Conservation (phyloP, 2,113 vertebrate species). For the Ctenodactylus gundi region DNA sequence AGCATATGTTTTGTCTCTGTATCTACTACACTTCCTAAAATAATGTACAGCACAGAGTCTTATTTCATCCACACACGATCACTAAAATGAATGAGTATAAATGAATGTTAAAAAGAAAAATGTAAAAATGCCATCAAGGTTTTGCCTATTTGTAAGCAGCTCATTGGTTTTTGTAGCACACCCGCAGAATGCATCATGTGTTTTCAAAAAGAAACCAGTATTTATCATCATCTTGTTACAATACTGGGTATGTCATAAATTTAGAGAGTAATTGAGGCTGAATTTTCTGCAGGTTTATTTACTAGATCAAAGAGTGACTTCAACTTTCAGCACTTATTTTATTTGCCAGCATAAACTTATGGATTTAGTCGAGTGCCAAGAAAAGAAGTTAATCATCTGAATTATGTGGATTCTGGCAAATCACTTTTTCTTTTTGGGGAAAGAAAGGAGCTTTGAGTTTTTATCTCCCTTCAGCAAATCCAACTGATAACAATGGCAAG, state of each 20-base stretch:
- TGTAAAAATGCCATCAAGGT: conserved; percentile 48
- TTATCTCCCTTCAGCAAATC: conserved; percentile 66
- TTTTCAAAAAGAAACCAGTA: conserved; percentile 64
- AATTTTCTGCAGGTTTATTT: conserved; percentile 81
- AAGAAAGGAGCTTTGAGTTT: conserved; percentile 50
- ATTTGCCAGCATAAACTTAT: conserved; percentile 77
- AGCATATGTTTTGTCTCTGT: background rate
- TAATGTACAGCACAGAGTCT: background rate
- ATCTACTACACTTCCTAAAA: background rate
- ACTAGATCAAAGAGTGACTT: conserved; percentile 82
- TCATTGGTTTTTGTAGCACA: conserved; percentile 59
- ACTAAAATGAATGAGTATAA: background rate
- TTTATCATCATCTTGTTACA: conserved; percentile 77
- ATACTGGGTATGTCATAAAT: conserved; percentile 75
- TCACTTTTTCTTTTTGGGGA: conserved; percentile 31
- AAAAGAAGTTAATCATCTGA: conserved; percentile 76
- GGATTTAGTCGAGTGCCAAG: conserved; percentile 70
- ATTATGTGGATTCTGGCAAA: conserved; percentile 71
- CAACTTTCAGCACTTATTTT: conserved; percentile 70
- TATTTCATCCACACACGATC: background rate
- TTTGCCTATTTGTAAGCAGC: conserved; percentile 56
- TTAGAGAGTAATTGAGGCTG: conserved; percentile 80
- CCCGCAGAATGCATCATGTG: conserved; percentile 26
- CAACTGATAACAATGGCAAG: conserved; percentile 55
- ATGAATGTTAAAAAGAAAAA: background rate